Evolutionary conservation across 2,113 vertebrate species (phyloP).

Genomic region (Mugil cephalus): DNA sequence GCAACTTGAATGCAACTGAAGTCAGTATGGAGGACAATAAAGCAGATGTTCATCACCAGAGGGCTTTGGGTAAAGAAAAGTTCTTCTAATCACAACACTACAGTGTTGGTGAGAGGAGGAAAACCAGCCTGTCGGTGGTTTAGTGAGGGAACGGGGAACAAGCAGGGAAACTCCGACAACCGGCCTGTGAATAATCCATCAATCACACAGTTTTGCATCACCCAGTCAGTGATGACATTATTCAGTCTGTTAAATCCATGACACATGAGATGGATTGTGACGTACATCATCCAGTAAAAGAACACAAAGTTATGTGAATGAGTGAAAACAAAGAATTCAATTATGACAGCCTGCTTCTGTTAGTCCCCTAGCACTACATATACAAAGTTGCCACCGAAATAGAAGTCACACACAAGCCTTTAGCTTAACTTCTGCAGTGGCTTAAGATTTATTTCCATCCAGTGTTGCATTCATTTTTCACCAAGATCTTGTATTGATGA

Average conservation of each 20-base stretch:
- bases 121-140: not conserved
- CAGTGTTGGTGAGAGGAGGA: not conserved
- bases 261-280: not conserved
- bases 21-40: not conserved
- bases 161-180: not conserved
- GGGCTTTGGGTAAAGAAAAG: not conserved
- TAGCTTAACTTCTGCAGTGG: too few species aligned
- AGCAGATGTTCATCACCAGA: not conserved
- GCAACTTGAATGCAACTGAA: not conserved
- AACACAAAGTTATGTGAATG: slow-evolving; percentile 1
- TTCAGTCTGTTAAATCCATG: not conserved
- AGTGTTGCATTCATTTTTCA: too few species aligned
- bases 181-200: slow-evolving; percentile 1
- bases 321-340: slow-evolving; percentile 4
- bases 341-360: not conserved
- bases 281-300: not conserved
- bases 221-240: not conserved
- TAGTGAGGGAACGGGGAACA: not conserved
- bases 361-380: not conserved
- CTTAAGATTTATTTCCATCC: too few species aligned
- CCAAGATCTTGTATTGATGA: too few species aligned
- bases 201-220: slow-evolving; percentile 12
- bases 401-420: too few species aligned
- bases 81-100: not conserved
- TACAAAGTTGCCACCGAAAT: too few species aligned